These are phyloP conservation scores for Ia io DNA, from an alignment of 2,113 vertebrate species.

Conservation along the genomic window DNA sequence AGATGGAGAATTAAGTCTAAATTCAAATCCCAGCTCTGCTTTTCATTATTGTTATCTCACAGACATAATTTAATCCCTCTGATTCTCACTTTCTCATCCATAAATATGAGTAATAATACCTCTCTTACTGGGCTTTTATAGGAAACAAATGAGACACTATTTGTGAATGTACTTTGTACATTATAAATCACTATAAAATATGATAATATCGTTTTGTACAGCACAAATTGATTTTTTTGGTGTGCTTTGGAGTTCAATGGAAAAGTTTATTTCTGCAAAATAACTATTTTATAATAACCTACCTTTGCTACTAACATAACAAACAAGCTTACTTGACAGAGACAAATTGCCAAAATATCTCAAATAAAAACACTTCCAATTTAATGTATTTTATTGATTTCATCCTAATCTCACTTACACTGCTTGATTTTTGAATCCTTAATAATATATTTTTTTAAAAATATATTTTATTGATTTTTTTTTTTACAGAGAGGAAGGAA, in stretches of 20 bases:
- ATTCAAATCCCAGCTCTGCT: background rate
- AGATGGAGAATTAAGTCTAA: background rate
- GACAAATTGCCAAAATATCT: slow-evolving; percentile 29
- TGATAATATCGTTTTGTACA: background rate
- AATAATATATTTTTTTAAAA: background rate
- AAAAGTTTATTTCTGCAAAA: slow-evolving; percentile 23
- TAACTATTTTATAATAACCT: background rate
- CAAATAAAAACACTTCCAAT: background rate
- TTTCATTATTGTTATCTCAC: background rate
- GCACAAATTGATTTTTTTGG: slow-evolving; percentile 25
- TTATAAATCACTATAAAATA: slow-evolving; percentile 29
- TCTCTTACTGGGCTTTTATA: background rate
- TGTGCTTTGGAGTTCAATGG: background rate
- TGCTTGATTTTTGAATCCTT: background rate
- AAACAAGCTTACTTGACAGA: background rate
- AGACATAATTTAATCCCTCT: background rate
- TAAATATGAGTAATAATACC: background rate
- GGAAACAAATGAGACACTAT: background rate
- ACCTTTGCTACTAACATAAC: background rate
- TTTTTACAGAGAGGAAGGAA: too few species aligned
- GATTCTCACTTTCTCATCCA: background rate
- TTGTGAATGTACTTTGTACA: background rate
- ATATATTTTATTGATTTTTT: too few species aligned
- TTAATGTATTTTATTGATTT: background rate
- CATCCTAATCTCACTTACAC: background rate